Conservation (phyloP, 1,140 invertebrate genomes). For the Meteorus sp. region DNA sequence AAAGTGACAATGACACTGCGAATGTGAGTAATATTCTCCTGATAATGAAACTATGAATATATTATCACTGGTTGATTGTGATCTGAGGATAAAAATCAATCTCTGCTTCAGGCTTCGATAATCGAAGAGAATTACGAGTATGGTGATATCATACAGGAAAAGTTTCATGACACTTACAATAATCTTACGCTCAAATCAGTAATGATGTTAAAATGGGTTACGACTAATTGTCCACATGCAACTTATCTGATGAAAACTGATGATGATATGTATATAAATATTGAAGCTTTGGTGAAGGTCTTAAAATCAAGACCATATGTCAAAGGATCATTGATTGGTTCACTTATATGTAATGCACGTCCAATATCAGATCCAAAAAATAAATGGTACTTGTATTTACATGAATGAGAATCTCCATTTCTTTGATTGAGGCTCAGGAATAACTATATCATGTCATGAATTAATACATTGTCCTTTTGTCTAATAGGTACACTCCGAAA, state of each 20-base stretch:
- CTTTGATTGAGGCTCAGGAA: too few relatives aligned
- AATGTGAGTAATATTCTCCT: too few relatives aligned
- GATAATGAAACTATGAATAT: slow-evolving; percentile 9
- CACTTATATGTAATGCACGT: slow-evolving; percentile 72
- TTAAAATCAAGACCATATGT: slow-evolving; percentile 46
- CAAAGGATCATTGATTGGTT: slow-evolving; percentile 67
- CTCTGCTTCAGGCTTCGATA: too few relatives aligned
- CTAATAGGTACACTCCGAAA: slow-evolving; percentile 71
- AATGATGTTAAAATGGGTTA: slow-evolving; percentile 82
- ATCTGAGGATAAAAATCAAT: slow-evolving; percentile 60
- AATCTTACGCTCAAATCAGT: slow-evolving; percentile 90
- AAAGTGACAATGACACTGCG: slow-evolving; percentile 60
- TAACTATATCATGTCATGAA: too few relatives aligned
- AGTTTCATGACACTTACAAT: slow-evolving; percentile 87
- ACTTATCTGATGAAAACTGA: slow-evolving; percentile 81
- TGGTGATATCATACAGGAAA: slow-evolving; percentile 88
- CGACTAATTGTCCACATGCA: slow-evolving; percentile 64
- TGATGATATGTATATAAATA: slow-evolving; percentile 83
- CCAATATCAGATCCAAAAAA: slow-evolving; percentile 72
- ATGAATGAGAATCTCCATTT: not conserved
- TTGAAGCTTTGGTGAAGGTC: slow-evolving; percentile 60
- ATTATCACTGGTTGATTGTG: slow-evolving; percentile 8
- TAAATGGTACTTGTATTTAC: slow-evolving; percentile 69
- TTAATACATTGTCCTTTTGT: slow-evolving; percentile 10
- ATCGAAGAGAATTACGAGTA: slow-evolving; percentile 65